A percentile compares a stretch with the other conserved stretches of the same genome.
Evolutionary conservation across 2,797 vertebrate species (phyloP).

Genomic region (Coregonus ussuriensis): DNA sequence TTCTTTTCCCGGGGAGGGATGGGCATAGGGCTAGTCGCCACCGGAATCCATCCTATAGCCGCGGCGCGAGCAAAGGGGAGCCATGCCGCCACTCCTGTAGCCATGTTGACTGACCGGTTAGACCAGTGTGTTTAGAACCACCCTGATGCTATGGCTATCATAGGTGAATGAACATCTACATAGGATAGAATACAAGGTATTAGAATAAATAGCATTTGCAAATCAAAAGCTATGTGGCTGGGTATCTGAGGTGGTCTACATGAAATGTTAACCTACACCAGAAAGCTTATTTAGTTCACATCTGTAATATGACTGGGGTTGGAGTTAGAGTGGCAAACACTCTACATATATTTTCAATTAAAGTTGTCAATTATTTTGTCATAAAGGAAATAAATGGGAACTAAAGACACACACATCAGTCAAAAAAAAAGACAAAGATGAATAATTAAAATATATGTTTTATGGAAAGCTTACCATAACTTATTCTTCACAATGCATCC

Average conservation of each 20-base stretch:
- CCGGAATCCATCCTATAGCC: constrained; percentile 97
- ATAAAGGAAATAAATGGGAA: no score
- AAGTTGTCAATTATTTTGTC: background rate
- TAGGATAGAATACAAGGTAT: constrained; percentile 42
- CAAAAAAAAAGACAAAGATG: no score
- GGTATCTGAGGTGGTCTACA: constrained; percentile 3
- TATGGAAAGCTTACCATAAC: background rate
- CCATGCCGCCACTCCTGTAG: constrained; percentile 92
- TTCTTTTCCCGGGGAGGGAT: constrained; percentile 84
- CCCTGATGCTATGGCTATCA: constrained; percentile 62
- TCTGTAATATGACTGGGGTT: background rate
- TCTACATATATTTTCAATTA: background rate
- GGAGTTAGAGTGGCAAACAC: background rate
- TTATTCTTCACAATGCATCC: background rate
- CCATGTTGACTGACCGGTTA: constrained; percentile 79
- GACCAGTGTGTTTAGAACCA: constrained; percentile 42
- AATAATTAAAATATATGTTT: background rate
- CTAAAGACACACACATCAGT: no score
- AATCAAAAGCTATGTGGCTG: background rate
- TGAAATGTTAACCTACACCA: background rate
- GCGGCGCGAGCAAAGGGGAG: constrained; percentile 95
- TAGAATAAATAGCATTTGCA: constrained; percentile 17
- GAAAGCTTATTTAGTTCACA: background rate
- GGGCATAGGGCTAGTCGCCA: constrained; percentile 92
- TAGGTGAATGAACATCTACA: constrained; percentile 72